Evolutionary conservation across 1,140 invertebrate genomes (phyloP).

Genomic region (Zophobas atratus): DNA sequence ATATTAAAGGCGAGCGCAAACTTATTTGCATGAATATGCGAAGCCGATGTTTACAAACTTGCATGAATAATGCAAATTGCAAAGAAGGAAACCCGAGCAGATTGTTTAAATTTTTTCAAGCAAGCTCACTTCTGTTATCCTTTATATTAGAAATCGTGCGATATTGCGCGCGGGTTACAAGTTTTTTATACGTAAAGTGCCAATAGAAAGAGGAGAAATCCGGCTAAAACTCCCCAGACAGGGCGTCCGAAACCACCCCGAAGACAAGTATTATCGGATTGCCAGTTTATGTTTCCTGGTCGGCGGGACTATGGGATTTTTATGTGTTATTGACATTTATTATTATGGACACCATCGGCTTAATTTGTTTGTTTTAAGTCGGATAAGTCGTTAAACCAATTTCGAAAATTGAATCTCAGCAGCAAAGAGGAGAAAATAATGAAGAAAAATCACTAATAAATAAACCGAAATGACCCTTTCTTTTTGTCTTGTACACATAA

Average conservation of each 20-base stretch:
- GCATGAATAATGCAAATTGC: conserved; percentile 38
- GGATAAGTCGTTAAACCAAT: conserved; percentile 29
- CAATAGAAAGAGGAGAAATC: conserved; percentile 9
- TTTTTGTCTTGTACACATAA: conserved; percentile 1
- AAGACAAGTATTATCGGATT: conserved; percentile 44
- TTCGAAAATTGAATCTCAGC: conserved; percentile 39
- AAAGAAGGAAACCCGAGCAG: conserved; percentile 16
- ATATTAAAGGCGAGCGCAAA: conserved; percentile 17
- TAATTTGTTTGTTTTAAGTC: conserved; percentile 39
- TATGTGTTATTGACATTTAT: conserved; percentile 22
- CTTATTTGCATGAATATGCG: conserved; percentile 38
- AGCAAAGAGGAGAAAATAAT: conserved; percentile 29
- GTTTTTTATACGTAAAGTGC: conserved; percentile 24
- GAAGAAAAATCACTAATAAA: conserved; percentile 31
- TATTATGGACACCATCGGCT: conserved; percentile 8
- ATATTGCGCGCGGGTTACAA: background rate
- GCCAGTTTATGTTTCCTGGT: conserved; percentile 37
- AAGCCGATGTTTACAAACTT: conserved; percentile 33
- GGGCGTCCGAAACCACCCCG: conserved; percentile 5
- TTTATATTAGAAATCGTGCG: conserved; percentile 8
- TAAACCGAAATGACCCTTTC: conserved; percentile 19
- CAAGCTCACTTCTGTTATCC: background rate
- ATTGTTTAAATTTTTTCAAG: conserved; percentile 20
- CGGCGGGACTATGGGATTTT: conserved; percentile 16
- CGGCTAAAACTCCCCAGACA: background rate